Conservation (phyloP, 1,140 invertebrate species). For the Myzus persicae region DNA sequence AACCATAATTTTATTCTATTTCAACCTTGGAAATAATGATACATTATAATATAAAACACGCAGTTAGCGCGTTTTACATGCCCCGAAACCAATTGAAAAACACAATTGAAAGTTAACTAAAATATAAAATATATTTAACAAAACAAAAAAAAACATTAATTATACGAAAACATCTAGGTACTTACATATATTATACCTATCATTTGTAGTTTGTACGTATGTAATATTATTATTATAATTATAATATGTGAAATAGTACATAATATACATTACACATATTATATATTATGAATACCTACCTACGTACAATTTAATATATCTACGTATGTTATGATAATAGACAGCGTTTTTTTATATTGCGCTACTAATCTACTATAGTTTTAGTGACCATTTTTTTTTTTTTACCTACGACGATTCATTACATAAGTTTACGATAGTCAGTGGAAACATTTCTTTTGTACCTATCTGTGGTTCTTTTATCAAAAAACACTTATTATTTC, state of each 20-base stretch:
- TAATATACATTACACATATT: neutral
- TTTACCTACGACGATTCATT: neutral
- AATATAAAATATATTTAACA: conserved; percentile 1
- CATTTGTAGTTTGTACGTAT: neutral
- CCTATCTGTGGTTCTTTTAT: no score
- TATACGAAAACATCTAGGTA: neutral
- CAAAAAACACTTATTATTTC: no score
- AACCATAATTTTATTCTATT: conserved; percentile 10
- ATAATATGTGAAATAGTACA: neutral
- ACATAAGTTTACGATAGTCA: neutral
- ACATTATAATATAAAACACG: conserved; percentile 26
- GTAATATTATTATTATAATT: neutral
- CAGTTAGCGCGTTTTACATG: conserved; percentile 10
- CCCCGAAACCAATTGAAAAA: neutral
- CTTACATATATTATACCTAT: neutral
- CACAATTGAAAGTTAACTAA: conserved; percentile 13
- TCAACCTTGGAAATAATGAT: conserved; percentile 31
- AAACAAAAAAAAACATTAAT: neutral
- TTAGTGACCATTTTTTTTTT: neutral
- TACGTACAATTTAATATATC: neutral
- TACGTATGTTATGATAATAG: neutral
- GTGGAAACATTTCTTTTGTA: neutral
- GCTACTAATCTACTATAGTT: neutral
- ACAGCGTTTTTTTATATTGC: neutral
- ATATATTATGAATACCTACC: neutral